Evolutionary conservation across 1,140 invertebrate species (phyloP).

Genomic region (Atta cephalotes): DNA sequence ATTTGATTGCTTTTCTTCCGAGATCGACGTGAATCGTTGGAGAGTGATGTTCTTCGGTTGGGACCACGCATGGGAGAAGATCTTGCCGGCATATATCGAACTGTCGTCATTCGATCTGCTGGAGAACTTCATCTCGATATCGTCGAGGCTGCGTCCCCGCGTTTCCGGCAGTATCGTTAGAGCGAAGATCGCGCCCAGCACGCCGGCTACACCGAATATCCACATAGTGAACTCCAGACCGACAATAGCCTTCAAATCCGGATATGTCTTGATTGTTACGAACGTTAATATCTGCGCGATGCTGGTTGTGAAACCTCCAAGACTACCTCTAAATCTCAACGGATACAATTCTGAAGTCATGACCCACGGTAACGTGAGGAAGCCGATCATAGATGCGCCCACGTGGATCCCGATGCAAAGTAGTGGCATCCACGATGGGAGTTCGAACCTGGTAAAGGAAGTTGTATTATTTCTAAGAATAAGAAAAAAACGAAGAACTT

Average conservation of each 20-base stretch:
- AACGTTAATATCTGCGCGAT: slow-evolving; percentile 91
- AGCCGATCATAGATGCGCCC: slow-evolving; percentile 91
- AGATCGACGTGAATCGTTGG: slow-evolving; percentile 76
- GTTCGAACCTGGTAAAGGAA: slow-evolving; percentile 69
- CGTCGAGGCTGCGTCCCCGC: slow-evolving; percentile 91
- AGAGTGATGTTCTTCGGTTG: slow-evolving; percentile 76
- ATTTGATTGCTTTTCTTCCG: slow-evolving; percentile 76
- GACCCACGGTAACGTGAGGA: slow-evolving; percentile 91
- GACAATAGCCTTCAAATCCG: slow-evolving; percentile 87
- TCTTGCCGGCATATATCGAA: not conserved
- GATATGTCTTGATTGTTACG: slow-evolving; percentile 90
- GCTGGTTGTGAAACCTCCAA: slow-evolving; percentile 90
- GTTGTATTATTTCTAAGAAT: not conserved
- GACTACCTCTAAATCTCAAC: slow-evolving; percentile 88
- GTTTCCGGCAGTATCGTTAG: slow-evolving; percentile 93
- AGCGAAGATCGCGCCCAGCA: slow-evolving; percentile 89
- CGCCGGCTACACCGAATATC: slow-evolving; percentile 90
- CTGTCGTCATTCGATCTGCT: not conserved
- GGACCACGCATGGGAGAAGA: slow-evolving; percentile 45
- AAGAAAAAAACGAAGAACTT: too few relatives aligned
- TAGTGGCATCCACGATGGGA: slow-evolving; percentile 86
- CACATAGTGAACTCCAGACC: slow-evolving; percentile 91
- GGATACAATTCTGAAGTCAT: slow-evolving; percentile 92
- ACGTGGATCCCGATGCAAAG: slow-evolving; percentile 90
- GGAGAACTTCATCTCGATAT: slow-evolving; percentile 90